Base-by-base conservation (phyloP, 2,113 vertebrate genomes). In the Alligator mississippiensis region DNA sequence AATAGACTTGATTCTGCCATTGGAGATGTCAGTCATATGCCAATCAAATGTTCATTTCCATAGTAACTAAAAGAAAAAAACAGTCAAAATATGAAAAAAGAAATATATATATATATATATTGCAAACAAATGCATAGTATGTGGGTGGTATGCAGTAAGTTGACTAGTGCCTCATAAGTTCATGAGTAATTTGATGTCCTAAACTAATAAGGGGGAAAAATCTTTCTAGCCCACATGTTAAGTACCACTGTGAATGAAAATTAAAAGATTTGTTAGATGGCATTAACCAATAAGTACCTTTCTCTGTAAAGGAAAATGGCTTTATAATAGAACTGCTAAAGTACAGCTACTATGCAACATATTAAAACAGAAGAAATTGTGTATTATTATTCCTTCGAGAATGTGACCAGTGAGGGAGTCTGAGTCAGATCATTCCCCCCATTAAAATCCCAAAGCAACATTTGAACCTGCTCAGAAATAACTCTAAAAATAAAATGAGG, bases 181-280 rank as follows among this genome's bases (percentile, higher is more conserved):
- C n/a, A 78, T 88, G 90, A 84, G 30, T 89, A 94, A 91, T 61
- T n/a, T 25, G 77, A 77, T 66, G 89, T 30, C 61, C 75, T 77
- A 88, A 84, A 80, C 21, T 25, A 89, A 38, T 62, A 88, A 15
- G 82, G 92, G 89, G 55, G 47, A 77, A 30, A 81, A 72, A 63
- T 80, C 13, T 59, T 34, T 80, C 59, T 79, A 92, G 18, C 66
- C 19, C 87, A 82, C 34, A 11, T 22, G 17, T 13, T 87, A 87
- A 93, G 21, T 27, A 62, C 15, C 72, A 59, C 19, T 84, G 84
- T 47, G 19, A 72, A 62, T 27, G 89, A 94, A 84, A 66, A 70
- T 82, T 87, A 87, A 90, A 54, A 80, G 57, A 83, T 80, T 90
- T 88, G 9, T 77, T 90, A 84, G 30, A 82, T 91, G 12, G 88